Evolutionary conservation across 2,888 invertebrate species (phyloP).

Genomic region (Automeris io): DNA sequence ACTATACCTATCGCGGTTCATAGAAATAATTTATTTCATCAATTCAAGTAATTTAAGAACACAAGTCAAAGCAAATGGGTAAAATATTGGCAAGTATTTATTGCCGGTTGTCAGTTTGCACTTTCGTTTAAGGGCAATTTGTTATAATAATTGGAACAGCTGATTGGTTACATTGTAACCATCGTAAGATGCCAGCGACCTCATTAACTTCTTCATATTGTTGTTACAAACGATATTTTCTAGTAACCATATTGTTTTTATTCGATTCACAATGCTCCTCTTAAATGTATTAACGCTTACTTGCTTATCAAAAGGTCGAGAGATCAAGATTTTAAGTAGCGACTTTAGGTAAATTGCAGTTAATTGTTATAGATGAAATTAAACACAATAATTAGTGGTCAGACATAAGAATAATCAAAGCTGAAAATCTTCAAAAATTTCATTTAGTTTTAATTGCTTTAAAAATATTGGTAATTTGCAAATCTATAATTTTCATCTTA

Average conservation of each 20-base stretch:
- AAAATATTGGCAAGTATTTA: too few relatives aligned
- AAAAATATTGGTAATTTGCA: too few relatives aligned
- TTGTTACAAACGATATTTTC: neutral
- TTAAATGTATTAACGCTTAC: neutral
- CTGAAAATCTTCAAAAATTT: neutral
- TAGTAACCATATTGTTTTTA: neutral
- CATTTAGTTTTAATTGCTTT: neutral
- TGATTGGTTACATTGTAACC: neutral
- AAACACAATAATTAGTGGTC: neutral
- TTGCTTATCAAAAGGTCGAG: neutral
- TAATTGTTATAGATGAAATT: neutral
- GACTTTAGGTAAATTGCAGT: neutral
- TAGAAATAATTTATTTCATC: too few relatives aligned
- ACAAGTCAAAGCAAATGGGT: too few relatives aligned
- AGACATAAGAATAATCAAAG: neutral
- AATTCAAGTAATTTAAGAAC: too few relatives aligned
- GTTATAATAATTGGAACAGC: conserved; percentile 1
- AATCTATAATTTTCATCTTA: too few relatives aligned
- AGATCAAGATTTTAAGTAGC: neutral
- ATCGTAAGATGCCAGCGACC: neutral
- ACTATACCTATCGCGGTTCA: too few relatives aligned
- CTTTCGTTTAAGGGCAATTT: neutral
- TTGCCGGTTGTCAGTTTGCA: too few relatives aligned
- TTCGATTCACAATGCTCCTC: neutral
- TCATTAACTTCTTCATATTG: neutral